These are phyloP conservation scores for Oscheius sp. DNA, from an alignment of 2,888 invertebrate genomes.

Conservation along the genomic window DNA sequence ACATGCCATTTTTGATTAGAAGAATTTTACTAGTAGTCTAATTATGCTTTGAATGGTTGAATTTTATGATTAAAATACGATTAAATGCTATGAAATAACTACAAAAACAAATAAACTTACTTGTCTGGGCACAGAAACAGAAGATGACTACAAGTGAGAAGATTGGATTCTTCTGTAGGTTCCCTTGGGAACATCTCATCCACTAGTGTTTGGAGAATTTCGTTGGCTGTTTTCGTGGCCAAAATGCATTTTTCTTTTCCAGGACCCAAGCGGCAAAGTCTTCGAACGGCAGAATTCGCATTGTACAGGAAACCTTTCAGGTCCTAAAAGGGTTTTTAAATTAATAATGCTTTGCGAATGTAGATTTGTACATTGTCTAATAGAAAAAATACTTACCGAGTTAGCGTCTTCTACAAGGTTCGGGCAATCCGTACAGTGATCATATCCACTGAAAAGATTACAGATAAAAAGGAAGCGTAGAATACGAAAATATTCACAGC, in stretches of 20 bases:
- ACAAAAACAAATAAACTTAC: constrained; percentile 24
- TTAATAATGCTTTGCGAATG: constrained; percentile 10
- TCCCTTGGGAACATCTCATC: constrained; percentile 1
- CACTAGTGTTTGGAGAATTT: constrained; percentile 1
- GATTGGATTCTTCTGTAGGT: background rate
- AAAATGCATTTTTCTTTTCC: background rate
- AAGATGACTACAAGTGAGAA: constrained; percentile 9
- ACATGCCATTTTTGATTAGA: constrained; percentile 7
- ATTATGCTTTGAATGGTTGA: constrained; percentile 18
- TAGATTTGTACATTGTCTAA: constrained; percentile 15
- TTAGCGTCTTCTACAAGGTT: constrained; percentile 3
- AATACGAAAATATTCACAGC: background rate
- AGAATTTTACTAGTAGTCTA: constrained; percentile 8
- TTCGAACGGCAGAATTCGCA: constrained; percentile 9
- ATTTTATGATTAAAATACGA: constrained; percentile 15
- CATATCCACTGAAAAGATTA: constrained; percentile 17
- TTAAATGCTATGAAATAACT: constrained; percentile 11
- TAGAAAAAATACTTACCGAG: constrained; percentile 22
- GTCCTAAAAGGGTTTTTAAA: constrained; percentile 13
- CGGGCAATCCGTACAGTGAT: constrained; percentile 11
- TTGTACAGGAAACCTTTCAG: background rate
- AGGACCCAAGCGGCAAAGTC: constrained; percentile 2
- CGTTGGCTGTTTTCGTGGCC: background rate
- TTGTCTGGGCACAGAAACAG: constrained; percentile 14
- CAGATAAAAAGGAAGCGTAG: constrained; percentile 8